These are phyloP conservation scores for Myotis findleyi DNA, from an alignment of 2,797 vertebrate species.

Conservation along the genomic window DNA sequence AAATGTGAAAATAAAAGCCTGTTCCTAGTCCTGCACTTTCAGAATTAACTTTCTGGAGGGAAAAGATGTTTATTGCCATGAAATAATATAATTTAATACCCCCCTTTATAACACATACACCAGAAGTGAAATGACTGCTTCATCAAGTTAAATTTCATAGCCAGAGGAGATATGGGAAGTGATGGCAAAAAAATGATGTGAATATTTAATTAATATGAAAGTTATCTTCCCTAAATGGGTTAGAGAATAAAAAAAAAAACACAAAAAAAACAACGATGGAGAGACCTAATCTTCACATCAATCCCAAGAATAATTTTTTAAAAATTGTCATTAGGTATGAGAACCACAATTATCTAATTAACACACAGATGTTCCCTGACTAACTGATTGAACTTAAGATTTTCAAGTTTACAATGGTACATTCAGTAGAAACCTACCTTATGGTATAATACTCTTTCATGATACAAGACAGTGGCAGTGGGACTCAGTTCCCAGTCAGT, in stretches of 20 bases:
- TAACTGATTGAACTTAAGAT: background rate
- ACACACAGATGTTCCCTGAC: background rate
- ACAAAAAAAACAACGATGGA: background rate
- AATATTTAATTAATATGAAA: background rate
- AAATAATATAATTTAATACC: background rate
- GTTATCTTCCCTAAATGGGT: background rate
- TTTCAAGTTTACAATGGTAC: background rate
- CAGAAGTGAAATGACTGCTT: background rate
- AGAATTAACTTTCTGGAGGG: background rate
- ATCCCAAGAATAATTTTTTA: background rate
- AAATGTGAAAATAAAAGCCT: background rate
- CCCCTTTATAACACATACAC: background rate
- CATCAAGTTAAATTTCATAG: background rate
- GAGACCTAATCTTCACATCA: background rate
- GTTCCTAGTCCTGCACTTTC: background rate
- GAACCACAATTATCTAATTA: background rate
- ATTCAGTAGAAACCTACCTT: background rate
- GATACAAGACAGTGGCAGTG: background rate
- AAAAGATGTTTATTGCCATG: background rate
- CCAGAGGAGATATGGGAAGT: background rate
- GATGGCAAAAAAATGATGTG: background rate
- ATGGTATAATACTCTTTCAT: background rate
- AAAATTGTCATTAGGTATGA: background rate
- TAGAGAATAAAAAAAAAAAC: background rate
- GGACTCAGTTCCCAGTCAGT: background rate